These are phyloP conservation scores for Parauchenoglanis punctatus DNA, from an alignment of 2,797 vertebrate genomes.

Conservation along the genomic window DNA sequence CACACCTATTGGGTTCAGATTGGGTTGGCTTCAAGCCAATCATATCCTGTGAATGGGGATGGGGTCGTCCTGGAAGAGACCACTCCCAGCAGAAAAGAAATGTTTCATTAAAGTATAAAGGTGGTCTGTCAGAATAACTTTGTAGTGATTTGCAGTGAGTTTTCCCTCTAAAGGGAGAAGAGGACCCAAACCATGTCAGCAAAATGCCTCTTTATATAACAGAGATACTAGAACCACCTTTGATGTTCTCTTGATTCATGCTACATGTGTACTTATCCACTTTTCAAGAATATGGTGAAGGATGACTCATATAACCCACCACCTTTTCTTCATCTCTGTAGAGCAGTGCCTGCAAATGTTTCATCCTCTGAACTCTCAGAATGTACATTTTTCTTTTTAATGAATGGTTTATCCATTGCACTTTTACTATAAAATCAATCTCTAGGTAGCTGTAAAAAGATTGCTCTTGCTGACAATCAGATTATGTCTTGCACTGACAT, in stretches of 20 bases:
- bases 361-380: not conserved
- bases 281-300: not conserved
- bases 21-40: not conserved
- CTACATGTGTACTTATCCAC: not conserved
- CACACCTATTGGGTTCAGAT: not conserved
- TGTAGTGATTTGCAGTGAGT: not conserved
- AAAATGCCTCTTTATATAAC: not conserved
- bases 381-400: not conserved
- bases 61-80: not conserved
- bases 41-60: not conserved
- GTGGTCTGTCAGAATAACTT: not conserved
- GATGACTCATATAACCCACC: not conserved
- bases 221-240: not conserved
- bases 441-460: not conserved
- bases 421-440: not conserved
- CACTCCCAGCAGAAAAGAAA: not conserved
- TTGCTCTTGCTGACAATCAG: not conserved
- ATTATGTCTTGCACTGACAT: not conserved
- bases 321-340: not conserved
- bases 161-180: not conserved
- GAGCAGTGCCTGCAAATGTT: not conserved
- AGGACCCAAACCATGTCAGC: not conserved
- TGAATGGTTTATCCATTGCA: not conserved
- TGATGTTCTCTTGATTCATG: not conserved
- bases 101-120: not conserved